Evolutionary conservation across 2,113 vertebrate species (phyloP).

Genomic region (Amphiprion percula): DNA sequence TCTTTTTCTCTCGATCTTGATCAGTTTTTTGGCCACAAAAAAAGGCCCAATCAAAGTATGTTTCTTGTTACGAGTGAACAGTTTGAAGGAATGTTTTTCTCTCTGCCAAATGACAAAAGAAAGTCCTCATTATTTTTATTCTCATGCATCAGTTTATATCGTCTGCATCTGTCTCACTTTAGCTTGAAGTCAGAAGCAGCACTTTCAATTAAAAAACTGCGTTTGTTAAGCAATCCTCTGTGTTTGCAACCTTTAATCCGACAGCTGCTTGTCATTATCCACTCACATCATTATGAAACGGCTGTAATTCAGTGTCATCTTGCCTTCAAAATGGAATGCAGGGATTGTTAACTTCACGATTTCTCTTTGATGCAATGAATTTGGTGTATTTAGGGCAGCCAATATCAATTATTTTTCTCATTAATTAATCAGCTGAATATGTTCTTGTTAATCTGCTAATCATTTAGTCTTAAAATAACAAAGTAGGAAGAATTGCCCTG

Average conservation of each 20-base stretch:
- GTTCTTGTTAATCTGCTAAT: no score
- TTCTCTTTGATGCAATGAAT: background rate
- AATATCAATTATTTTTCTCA: no score
- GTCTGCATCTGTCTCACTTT: conserved; percentile 22
- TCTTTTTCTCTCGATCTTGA: no score
- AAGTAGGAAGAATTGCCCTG: no score
- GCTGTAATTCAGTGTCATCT: background rate
- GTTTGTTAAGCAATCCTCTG: conserved; percentile 23
- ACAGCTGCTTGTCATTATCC: conserved; percentile 36
- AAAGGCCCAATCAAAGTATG: no score
- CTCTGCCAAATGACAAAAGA: conserved; percentile 23
- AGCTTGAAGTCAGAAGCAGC: background rate
- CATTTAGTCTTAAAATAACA: no score
- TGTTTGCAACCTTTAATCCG: conserved; percentile 35
- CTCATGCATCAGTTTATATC: conserved; percentile 44
- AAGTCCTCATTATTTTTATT: conserved; percentile 23
- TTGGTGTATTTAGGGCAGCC: background rate
- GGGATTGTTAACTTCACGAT: no score
- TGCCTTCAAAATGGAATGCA: background rate
- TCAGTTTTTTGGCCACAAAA: no score
- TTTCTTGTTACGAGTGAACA: no score
- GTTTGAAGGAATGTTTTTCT: background rate
- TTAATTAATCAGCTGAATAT: no score
- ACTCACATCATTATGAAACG: background rate
- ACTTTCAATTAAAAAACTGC: conserved; percentile 17